phyloP scores from a whole-genome alignment of 2,113 vertebrate genomes.

The Bujurquina vittata region DNA sequence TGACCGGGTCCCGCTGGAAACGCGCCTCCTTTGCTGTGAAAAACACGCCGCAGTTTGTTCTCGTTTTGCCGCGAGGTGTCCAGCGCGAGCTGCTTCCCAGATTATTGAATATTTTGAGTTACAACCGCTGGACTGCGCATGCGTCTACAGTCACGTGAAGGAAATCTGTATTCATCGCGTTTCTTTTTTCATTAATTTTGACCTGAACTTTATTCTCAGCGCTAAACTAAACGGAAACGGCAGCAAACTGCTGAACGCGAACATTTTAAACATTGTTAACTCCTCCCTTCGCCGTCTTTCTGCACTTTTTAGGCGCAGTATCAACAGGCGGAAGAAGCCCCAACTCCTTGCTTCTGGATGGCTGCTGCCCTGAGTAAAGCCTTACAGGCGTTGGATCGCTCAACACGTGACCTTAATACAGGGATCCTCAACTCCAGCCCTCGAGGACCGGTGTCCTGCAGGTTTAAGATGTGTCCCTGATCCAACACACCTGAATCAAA shows the following conservation, averaged over 20 bases:
- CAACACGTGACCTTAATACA: neutral
- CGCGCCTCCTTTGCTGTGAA: neutral
- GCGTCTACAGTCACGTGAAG: slow-evolving; percentile 49
- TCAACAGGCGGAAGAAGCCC: slow-evolving; percentile 31
- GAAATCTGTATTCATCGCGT: neutral
- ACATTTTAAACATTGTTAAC: accelerated
- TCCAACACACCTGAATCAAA: too few relatives aligned
- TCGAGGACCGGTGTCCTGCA: too few relatives aligned
- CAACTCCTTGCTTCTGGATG: accelerated
- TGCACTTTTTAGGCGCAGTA: slow-evolving; percentile 37
- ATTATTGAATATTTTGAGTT: slow-evolving; percentile 44
- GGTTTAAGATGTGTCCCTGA: too few relatives aligned
- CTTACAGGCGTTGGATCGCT: neutral
- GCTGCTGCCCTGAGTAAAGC: neutral
- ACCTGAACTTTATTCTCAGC: accelerated
- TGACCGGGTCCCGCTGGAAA: neutral
- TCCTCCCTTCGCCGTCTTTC: accelerated
- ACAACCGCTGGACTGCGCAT: slow-evolving; percentile 54
- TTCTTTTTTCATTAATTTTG: neutral
- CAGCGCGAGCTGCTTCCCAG: slow-evolving; percentile 30
- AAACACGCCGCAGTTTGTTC: neutral
- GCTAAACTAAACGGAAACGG: neutral
- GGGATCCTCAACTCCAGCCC: too few relatives aligned
- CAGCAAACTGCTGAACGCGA: accelerated
- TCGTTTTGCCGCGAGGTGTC: neutral